Percentiles rank a stretch among this genome's conserved stretches.
Evolutionary conservation across 2,113 vertebrate genomes (phyloP).

Genomic region (Solenodon paradoxus): DNA sequence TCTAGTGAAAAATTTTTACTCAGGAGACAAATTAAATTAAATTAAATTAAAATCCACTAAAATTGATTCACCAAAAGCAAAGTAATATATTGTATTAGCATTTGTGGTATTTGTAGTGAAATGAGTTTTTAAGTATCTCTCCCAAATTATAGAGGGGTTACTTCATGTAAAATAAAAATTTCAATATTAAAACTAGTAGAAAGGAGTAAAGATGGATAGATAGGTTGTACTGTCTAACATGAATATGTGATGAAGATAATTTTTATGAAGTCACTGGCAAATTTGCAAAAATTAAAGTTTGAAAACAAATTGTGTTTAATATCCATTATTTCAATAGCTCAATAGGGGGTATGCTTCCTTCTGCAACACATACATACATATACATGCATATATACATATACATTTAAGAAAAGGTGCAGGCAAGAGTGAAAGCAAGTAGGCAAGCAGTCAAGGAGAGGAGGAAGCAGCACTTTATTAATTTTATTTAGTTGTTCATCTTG

Average conservation of each 20-base stretch:
- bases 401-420: too few relatives aligned
- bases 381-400: too few relatives aligned
- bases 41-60: not conserved
- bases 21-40: not conserved
- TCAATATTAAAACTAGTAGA: not conserved
- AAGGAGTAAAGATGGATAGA: not conserved
- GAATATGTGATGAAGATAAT: not conserved
- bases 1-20: not conserved
- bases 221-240: not conserved
- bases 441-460: too few relatives aligned
- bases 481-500: too few relatives aligned
- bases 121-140: conserved; percentile 2
- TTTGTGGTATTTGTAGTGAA: not conserved
- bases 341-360: not conserved
- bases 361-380: too few relatives aligned
- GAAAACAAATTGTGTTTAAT: not conserved
- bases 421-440: too few relatives aligned
- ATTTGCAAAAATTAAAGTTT: not conserved
- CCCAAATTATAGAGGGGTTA: not conserved
- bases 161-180: not conserved
- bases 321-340: not conserved
- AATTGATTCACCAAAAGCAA: not conserved
- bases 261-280: too few relatives aligned
- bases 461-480: too few relatives aligned
- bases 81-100: not conserved